Conservation (phyloP, 2,797 vertebrate genomes). For the Decapterus maruadsi region DNA sequence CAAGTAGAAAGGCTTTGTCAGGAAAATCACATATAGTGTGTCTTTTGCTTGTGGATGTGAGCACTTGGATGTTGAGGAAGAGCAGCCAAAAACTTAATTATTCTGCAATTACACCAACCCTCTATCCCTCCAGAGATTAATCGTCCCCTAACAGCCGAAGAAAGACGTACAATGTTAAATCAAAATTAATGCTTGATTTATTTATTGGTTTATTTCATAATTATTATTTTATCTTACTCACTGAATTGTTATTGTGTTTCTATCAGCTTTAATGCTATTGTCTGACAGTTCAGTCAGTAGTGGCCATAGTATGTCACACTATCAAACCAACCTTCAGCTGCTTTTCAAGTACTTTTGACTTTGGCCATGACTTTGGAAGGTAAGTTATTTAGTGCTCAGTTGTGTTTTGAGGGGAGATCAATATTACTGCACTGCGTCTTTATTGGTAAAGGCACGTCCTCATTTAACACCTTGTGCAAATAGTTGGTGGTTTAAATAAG, state of each 20-base stretch:
- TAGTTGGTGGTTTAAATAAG: slow-evolving; percentile 34
- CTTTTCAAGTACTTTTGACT: slow-evolving; percentile 30
- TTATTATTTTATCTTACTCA: slow-evolving; percentile 18
- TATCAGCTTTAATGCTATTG: slow-evolving; percentile 30
- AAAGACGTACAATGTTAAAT: slow-evolving; percentile 33
- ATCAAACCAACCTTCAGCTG: slow-evolving; percentile 23
- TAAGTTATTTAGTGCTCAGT: slow-evolving; percentile 59
- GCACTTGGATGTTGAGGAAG: slow-evolving; percentile 28
- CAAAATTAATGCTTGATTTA: slow-evolving; percentile 18
- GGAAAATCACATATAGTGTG: slow-evolving; percentile 1
- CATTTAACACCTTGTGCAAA: slow-evolving; percentile 24
- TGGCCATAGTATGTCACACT: slow-evolving; percentile 4
- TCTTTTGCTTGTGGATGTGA: slow-evolving; percentile 25
- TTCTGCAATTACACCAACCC: slow-evolving; percentile 34
- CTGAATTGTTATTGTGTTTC: slow-evolving; percentile 24
- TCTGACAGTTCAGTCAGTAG: slow-evolving; percentile 22
- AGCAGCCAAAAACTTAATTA: slow-evolving; percentile 49
- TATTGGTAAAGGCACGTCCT: slow-evolving; percentile 19
- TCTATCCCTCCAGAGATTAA: slow-evolving; percentile 13
- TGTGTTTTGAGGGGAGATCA: slow-evolving; percentile 44
- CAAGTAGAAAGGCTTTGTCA: background rate
- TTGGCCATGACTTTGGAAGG: slow-evolving; percentile 35
- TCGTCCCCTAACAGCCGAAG: slow-evolving; percentile 15
- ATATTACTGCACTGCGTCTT: slow-evolving; percentile 18
- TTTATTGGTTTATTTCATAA: too few relatives aligned